Evolutionary conservation across 2,797 vertebrate species (phyloP).

Genomic region (Poecilia wingei): DNA sequence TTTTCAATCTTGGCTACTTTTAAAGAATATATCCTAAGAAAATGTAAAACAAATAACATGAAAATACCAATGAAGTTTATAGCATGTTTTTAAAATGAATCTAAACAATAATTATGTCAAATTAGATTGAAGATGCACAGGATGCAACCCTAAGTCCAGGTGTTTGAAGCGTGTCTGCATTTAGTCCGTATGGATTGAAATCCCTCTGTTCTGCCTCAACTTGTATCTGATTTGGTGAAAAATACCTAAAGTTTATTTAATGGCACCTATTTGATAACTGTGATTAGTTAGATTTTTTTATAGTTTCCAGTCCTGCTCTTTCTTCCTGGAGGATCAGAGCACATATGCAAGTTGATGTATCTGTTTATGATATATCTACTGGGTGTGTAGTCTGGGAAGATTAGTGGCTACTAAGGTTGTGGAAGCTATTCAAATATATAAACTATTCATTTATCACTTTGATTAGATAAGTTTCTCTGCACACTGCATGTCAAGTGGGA

Average conservation of each 20-base stretch:
- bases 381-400: not conserved
- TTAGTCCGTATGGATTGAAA: not conserved
- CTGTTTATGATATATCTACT: constrained; percentile 8
- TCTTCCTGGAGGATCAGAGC: too few species aligned
- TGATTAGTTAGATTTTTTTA: constrained; percentile 11
- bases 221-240: not conserved
- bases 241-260: not conserved
- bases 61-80: not conserved
- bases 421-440: constrained; percentile 10
- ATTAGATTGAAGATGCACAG: not conserved
- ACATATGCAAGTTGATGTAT: not conserved
- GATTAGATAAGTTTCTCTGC: constrained; percentile 1
- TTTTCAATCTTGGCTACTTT: not conserved
- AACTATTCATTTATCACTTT: constrained; percentile 7
- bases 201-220: not conserved
- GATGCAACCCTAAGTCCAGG: not conserved
- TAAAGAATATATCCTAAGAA: not conserved
- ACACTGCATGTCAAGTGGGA: constrained; percentile 1
- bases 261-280: not conserved
- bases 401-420: not conserved
- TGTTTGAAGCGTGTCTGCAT: too few species aligned
- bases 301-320: not conserved
- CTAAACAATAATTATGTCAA: not conserved
- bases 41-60: not conserved
- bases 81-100: not conserved